Base-by-base conservation (phyloP, 2,888 invertebrate genomes). In the Spilosoma lubricipeda region DNA sequence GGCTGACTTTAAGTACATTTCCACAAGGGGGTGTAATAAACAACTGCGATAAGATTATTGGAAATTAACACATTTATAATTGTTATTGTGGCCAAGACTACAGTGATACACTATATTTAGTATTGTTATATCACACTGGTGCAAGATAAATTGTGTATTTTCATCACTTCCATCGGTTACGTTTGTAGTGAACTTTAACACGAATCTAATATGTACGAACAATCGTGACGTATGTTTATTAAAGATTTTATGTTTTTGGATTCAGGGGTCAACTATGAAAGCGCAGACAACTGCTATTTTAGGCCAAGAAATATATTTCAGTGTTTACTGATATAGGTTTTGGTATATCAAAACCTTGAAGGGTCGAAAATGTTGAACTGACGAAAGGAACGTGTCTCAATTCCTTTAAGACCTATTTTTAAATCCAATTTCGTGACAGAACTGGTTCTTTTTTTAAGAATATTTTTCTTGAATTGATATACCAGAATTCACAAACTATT, bases 1-100 rank as follows among this genome's bases (percentile, higher is more conserved):
- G 77, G 74, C 79, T 91, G 93, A 92, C 89, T 85, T 80, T 86
- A 87, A 80, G 94, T 93, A 94, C 88, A 90, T 92, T 95, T 95
- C 95, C 95, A 94, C 89, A 79, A 89, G 88, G 88, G 87, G 90
- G 86, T 81, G 75, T 79, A 85, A 87, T 87, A 90, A 92, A 91
- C 91, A 92, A 91, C 81, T 73, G 78, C 79, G 88, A 90, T 91
- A 91, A 89, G 87, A 84, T 79, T 80, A 87, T 82, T 88, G 88
- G 86, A 87, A 88, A 88, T 88, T 88, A 86, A 88, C 86, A 78
- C 82, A 85, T 84, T 82, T 80, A 82, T 85, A 82, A 80, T 79
- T 76, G 77, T 79, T 75, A 82, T 76, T 82, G 79, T 78, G 64
- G 76, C 76, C 52, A 52, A 5, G 76, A 79, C 77, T 75, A 79